Evolutionary conservation across 2,797 vertebrate species (phyloP), one percentile per base, ranked within the genome.

Genomic region (Gymnopithys bicolor): DNA sequence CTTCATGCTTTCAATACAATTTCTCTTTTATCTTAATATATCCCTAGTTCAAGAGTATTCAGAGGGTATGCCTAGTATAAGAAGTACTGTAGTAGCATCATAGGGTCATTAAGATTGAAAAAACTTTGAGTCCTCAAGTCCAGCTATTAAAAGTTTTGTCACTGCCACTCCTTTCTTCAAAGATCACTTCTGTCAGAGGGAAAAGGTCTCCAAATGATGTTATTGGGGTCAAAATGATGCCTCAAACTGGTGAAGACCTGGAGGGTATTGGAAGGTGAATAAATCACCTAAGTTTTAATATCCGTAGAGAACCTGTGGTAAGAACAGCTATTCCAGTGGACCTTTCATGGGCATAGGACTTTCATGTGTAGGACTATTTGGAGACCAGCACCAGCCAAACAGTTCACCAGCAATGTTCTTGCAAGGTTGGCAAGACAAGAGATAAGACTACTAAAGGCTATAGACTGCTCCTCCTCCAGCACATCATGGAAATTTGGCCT

Each of bases 401-500:
- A 30, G 27, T 21, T 86, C 46, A 9, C 51, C 25, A 90, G 9
- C 30, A 45, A 16, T 16, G 19, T 48, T 86, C 25, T 19, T 58
- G 30, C 21, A 49, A 45, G 18, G 28, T 24, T 64, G 33, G 62
- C 5, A 41, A 70, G 33, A 41, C 63, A 35, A 41, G 43, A 24
- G 11, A 18, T 41, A 79, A 62, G 5, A 59, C 9, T 82, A 3
- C 30, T 33, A 25, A 67, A 59, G 45, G 16, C 10, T 28, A 5
- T 2, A 3, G 12, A 9, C 14, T n/a, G 11, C 64, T 78, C n/a
- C n/a, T 67, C 55, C 2, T 0, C 17, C 28, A 74, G 32, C 6
- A 32, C 10, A 12, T 17, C 51, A 24, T 13, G 24, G 13, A 91
- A 87, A 18, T 5, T 27, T 60, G 33, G 32, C 21, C 39, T 66